phyloP scores from a whole-genome alignment of 2,888 invertebrate genomes.

The Drosophila demipolita region DNA sequence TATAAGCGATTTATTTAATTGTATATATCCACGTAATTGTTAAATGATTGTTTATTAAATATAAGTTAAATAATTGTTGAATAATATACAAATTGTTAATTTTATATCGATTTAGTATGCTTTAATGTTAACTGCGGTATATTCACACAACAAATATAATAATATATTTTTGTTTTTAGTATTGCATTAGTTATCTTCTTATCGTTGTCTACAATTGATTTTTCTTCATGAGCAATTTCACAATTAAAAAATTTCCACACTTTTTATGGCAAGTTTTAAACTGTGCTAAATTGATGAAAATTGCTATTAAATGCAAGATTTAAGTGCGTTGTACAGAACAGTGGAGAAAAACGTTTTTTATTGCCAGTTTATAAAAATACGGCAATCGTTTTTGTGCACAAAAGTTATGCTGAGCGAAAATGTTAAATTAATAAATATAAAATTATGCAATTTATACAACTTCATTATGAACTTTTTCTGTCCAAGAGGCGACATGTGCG shows the following conservation, averaged over 20 bases:
- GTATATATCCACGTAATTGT: background rate
- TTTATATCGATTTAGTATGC: background rate
- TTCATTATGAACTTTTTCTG: slow-evolving; percentile 71
- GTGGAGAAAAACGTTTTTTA: slow-evolving; percentile 30
- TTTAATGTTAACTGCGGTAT: background rate
- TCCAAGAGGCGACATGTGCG: slow-evolving; percentile 57
- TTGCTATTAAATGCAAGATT: slow-evolving; percentile 35
- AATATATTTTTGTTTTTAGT: background rate
- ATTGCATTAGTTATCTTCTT: background rate
- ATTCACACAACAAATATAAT: background rate
- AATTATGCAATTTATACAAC: slow-evolving; percentile 70
- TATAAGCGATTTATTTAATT: background rate
- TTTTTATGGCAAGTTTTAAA: background rate
- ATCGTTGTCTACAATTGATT: slow-evolving; percentile 5
- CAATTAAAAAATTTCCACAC: slow-evolving; percentile 28
- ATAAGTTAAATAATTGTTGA: no score
- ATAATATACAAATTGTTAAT: no score
- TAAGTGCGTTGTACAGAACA: slow-evolving; percentile 10
- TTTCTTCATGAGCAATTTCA: slow-evolving; percentile 22
- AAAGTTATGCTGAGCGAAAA: slow-evolving; percentile 36
- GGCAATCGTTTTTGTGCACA: slow-evolving; percentile 32
- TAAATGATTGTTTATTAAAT: background rate
- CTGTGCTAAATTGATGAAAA: slow-evolving; percentile 34
- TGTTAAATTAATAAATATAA: slow-evolving; percentile 66
- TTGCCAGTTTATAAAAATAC: slow-evolving; percentile 46